Evolutionary conservation across 1,140 invertebrate genomes (phyloP).

Genomic region (Trigoniulus corallinus): DNA sequence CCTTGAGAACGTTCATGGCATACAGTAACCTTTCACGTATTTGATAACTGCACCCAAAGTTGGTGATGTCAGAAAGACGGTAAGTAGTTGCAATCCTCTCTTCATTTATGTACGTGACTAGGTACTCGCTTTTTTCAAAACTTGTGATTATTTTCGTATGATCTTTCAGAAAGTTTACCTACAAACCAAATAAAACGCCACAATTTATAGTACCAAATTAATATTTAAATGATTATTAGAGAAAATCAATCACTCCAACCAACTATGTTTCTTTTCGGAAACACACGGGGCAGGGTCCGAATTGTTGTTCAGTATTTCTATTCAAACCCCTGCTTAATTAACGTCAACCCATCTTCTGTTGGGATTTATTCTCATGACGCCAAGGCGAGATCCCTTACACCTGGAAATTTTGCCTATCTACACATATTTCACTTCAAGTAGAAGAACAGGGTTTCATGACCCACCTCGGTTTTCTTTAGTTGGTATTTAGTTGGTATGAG

Average conservation of each 20-base stretch:
- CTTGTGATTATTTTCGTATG: constrained; percentile 40
- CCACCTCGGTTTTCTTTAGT: too few species aligned
- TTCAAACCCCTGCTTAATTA: background rate
- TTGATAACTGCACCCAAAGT: constrained; percentile 37
- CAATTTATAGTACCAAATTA: background rate
- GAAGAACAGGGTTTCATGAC: too few species aligned
- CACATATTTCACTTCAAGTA: too few species aligned
- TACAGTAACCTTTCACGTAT: constrained; percentile 40
- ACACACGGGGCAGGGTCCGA: background rate
- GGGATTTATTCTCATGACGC: too few species aligned
- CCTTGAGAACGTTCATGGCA: constrained; percentile 31
- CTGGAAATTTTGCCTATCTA: too few species aligned
- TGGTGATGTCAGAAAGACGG: constrained; percentile 35
- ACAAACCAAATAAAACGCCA: constrained; percentile 8
- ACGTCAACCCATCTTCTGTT: too few species aligned
- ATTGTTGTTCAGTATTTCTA: background rate
- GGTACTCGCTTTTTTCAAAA: constrained; percentile 22
- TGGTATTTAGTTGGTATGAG: too few species aligned
- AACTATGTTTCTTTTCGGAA: background rate
- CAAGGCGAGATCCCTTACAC: too few species aligned
- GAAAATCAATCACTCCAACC: background rate
- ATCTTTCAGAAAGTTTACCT: constrained; percentile 47
- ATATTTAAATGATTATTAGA: background rate
- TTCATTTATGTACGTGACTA: constrained; percentile 38
- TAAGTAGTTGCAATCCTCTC: constrained; percentile 39